These are phyloP conservation scores for Iguana delicatissima DNA, from an alignment of 2,797 vertebrate genomes.

Conservation along the genomic window DNA sequence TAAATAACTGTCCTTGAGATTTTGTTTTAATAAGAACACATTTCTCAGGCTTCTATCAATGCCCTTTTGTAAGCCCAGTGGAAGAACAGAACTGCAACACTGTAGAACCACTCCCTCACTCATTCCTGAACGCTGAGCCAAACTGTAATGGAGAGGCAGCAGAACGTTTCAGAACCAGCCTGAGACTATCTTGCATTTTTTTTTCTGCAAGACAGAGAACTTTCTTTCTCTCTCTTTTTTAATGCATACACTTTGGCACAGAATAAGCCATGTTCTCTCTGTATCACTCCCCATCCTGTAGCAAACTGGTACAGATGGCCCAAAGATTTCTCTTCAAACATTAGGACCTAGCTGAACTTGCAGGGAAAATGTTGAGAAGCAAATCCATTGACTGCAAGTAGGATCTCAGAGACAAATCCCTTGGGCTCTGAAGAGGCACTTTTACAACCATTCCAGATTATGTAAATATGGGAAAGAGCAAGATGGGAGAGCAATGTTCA, in stretches of 20 bases:
- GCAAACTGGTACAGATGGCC: conserved; percentile 42
- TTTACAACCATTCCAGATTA: conserved; percentile 63
- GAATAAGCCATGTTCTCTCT: conserved; percentile 49
- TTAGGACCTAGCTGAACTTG: conserved; percentile 39
- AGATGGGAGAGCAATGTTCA: conserved; percentile 55
- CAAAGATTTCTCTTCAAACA: conserved; percentile 47
- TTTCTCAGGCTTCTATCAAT: conserved; percentile 55
- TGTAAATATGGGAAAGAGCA: conserved; percentile 57
- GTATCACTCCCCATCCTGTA: conserved; percentile 26
- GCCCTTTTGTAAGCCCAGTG: conserved; percentile 58
- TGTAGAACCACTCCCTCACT: conserved; percentile 36
- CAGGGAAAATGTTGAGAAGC: conserved; percentile 47
- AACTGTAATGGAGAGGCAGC: conserved; percentile 35
- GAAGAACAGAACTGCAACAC: conserved; percentile 51
- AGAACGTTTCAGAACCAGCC: conserved; percentile 49
- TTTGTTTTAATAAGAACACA: background rate
- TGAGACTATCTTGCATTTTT: conserved; percentile 57
- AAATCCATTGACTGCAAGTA: background rate
- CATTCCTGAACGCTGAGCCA: conserved; percentile 40
- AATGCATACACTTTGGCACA: conserved; percentile 70
- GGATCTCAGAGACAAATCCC: conserved; percentile 41
- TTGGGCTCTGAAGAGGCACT: conserved; percentile 72
- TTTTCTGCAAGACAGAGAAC: conserved; percentile 57
- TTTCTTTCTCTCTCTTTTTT: conserved; percentile 10
- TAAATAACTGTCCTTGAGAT: conserved; percentile 45